phyloP scores from a whole-genome alignment of 2,797 vertebrate species.

The Gymnothorax javanicus region DNA sequence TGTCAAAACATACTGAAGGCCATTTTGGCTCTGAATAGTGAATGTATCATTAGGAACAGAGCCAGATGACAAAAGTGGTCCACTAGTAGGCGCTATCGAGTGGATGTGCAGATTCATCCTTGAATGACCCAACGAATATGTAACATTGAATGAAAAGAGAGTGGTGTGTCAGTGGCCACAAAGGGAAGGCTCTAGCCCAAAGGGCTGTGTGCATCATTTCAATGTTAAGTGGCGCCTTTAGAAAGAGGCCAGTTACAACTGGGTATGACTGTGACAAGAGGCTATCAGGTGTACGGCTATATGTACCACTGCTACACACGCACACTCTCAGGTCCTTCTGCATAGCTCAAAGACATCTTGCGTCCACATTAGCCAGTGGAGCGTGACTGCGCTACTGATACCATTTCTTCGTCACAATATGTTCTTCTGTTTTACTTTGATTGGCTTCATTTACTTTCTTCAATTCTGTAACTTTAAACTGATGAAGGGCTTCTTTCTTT shows the following conservation, averaged over 20 bases:
- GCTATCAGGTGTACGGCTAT: background rate
- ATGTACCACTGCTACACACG: constrained; percentile 48
- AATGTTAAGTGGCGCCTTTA: constrained; percentile 14
- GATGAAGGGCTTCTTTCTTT: constrained; percentile 5
- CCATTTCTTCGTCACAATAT: constrained; percentile 6
- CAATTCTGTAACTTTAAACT: background rate
- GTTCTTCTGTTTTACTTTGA: background rate
- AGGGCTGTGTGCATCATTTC: background rate
- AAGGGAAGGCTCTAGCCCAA: background rate
- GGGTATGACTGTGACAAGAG: constrained; percentile 19
- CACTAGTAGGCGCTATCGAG: constrained; percentile 2
- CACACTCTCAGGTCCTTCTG: constrained; percentile 14
- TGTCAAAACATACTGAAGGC: constrained; percentile 30
- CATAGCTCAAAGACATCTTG: constrained; percentile 38
- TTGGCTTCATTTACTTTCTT: constrained; percentile 19
- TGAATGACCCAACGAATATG: background rate
- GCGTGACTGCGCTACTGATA: constrained; percentile 19
- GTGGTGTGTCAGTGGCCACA: background rate
- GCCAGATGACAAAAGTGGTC: constrained; percentile 19
- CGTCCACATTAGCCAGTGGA: constrained; percentile 35
- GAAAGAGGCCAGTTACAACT: constrained; percentile 9
- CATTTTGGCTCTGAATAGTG: constrained; percentile 25
- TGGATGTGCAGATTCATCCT: constrained; percentile 1
- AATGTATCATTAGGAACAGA: constrained; percentile 30
- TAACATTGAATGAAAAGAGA: background rate